Evolutionary conservation across 2,888 invertebrate genomes (phyloP).

Genomic region (Lycocerus yunnanus): DNA sequence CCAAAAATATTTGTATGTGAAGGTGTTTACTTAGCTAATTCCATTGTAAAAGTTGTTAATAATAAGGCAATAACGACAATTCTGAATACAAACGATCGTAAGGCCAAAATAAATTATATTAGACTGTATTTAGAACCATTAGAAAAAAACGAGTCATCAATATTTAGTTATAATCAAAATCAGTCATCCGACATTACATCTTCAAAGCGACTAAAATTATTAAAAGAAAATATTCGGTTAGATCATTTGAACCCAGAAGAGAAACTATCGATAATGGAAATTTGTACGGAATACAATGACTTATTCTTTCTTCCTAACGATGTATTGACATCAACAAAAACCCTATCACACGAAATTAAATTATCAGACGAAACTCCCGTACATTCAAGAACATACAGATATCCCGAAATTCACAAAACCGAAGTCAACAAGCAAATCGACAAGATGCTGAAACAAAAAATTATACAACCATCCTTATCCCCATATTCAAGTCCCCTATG

Average conservation of each 20-base stretch:
- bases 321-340: conserved; percentile 34
- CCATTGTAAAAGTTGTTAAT: too few relatives aligned
- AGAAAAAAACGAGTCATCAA: too few relatives aligned
- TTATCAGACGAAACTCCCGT: conserved; percentile 35
- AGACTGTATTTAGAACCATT: too few relatives aligned
- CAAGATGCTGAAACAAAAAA: conserved; percentile 37
- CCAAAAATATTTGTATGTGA: too few relatives aligned
- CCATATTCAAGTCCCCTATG: conserved; percentile 38
- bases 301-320: conserved; percentile 39
- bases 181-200: too few relatives aligned
- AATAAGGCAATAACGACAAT: too few relatives aligned
- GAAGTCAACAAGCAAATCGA: conserved; percentile 41
- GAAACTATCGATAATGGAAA: conserved; percentile 32
- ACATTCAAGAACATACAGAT: conserved; percentile 39
- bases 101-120: too few relatives aligned
- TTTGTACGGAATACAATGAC: conserved; percentile 38
- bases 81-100: too few relatives aligned
- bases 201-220: too few relatives aligned
- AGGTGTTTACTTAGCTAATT: too few relatives aligned
- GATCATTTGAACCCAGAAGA: conserved; percentile 41
- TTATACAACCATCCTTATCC: conserved; percentile 37
- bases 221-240: not conserved
- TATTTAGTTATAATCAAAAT: too few relatives aligned
- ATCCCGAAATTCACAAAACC: conserved; percentile 40
- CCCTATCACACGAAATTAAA: conserved; percentile 36